Base-by-base conservation (phyloP, 1,140 invertebrate species). In the Eriosoma lanigerum region DNA sequence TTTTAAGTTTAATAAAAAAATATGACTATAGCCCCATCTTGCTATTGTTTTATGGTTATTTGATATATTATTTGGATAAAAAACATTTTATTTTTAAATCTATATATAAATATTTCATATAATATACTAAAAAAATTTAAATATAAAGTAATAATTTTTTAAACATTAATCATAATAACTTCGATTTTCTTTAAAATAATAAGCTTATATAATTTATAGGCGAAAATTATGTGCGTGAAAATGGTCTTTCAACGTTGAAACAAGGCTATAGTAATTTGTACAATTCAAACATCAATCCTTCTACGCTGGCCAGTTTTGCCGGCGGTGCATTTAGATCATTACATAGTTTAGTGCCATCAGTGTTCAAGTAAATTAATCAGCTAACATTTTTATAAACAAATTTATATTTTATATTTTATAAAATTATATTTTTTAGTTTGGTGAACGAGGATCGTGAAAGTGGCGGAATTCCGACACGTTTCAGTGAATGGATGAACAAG, bases 221-320 rank as follows among this genome's bases (percentile, higher is more conserved):
- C 21, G 44, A 58, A 54, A 78, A 75, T 19, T 82, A 81, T 44
- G 73, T 60, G 15, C 44, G 46, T 5, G 72, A 62, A 46, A 81
- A 66, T 5, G 80, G 80, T 6, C 46, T 82, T 5, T 58, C 68
- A 3, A 50, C 82, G 3, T n/a, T 58, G 6, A 75, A 64, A 68
- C 81, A 81, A 32, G 73, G 80, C 44, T 81, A 81, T n/a, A 66
- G 58, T 48, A 52, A 54, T 60, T 86, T 87, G 81, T 95, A 95
- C 85, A 88, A 92, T 83, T 84, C 86, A 1, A 85, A 87, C 4
- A 86, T 91, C 1, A 89, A 92, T 83, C 88, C 91, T 9, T 87
- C 88, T 0, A 86, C 91, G 21, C 87, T 90, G 32, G 92, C 91
- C 84, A 89, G 88, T 44, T 91, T 92, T 83, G 87, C 88, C 0